Evolutionary conservation across 2,113 vertebrate species (phyloP), one percentile per base, ranked within the genome.

Genomic region (Sylvia atricapilla): DNA sequence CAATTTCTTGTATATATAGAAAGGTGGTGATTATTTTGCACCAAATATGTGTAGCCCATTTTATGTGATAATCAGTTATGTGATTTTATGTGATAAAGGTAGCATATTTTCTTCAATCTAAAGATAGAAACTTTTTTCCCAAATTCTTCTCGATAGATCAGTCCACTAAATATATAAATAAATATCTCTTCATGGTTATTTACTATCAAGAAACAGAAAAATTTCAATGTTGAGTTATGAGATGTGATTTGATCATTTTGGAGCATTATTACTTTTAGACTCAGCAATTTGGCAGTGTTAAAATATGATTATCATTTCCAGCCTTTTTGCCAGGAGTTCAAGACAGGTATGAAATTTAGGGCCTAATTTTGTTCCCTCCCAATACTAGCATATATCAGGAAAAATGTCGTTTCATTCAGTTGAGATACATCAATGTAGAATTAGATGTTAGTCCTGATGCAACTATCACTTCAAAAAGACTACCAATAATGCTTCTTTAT

Each of bases 321-420:
- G 28, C 13, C 24, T 77, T 94, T 55, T 83, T 93, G 19, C 30
- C 72, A 67, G 50, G 22, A 83, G 15, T 88, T 66, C 67, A 66
- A 70, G 93, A 69, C 19, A 94, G 46, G 85, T 83, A 70, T 28
- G 63, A 94, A 97, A 95, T 95, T 94, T 96, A 96, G 70, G 31
- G 39, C 13, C 59, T 90, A 81, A 84, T 94, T 91, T 90, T 83
- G 4, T 67, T 88, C 50, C 78, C 31, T 33, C 10, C 23, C 17
- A 64, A 12, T 50, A 27, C 35, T 30, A 30, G 4, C 22, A 62
- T 92, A 85, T 89, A 93, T 95, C 72, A 90, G n/a, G 30, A 56
- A 80, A 63, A 77, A 77, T 13, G 9, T 3, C 43, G 25, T 88
- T 90, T 77, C 47, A 49, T 62, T 88, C 52, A 52, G 31, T 44